phyloP scores from a whole-genome alignment of 2,113 vertebrate species.

The Apeltes quadracus region DNA sequence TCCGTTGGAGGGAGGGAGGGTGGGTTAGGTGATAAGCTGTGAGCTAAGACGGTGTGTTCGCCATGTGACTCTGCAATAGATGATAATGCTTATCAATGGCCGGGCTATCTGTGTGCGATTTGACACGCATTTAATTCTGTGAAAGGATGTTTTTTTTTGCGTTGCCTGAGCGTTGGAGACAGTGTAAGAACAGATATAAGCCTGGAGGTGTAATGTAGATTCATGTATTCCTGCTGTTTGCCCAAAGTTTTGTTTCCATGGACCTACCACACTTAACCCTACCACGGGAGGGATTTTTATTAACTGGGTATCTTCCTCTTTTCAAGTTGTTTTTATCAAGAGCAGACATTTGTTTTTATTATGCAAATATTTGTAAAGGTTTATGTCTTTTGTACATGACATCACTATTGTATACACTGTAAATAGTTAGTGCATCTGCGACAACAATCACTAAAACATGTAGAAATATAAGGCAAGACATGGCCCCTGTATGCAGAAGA shows the following conservation, averaged over 20 bases:
- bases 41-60: slow-evolving; percentile 27
- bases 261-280: slow-evolving; percentile 70
- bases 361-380: slow-evolving; percentile 80
- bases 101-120: slow-evolving; percentile 36
- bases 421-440: slow-evolving; percentile 81
- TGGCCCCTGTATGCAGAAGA: slow-evolving; percentile 61
- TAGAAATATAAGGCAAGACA: slow-evolving; percentile 59
- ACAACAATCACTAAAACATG: slow-evolving; percentile 79
- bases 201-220: slow-evolving; percentile 32
- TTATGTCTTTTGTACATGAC: slow-evolving; percentile 82
- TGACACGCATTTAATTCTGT: slow-evolving; percentile 19
- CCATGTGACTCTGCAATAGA: slow-evolving; percentile 33
- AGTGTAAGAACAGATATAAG: slow-evolving; percentile 25
- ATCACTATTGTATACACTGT: slow-evolving; percentile 81
- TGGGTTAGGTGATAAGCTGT: slow-evolving; percentile 29
- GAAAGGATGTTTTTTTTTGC: slow-evolving; percentile 30
- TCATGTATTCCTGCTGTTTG: slow-evolving; percentile 52
- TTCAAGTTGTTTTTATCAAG: slow-evolving; percentile 65
- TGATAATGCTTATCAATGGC: slow-evolving; percentile 35
- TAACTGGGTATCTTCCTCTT: slow-evolving; percentile 66
- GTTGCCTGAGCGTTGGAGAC: slow-evolving; percentile 22
- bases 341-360: slow-evolving; percentile 65
- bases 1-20: slow-evolving; percentile 21
- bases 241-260: slow-evolving; percentile 68
- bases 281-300: slow-evolving; percentile 60